A percentile compares a stretch with the other conserved stretches of the same genome.
Evolutionary conservation across 2,888 invertebrate species (phyloP).

Genomic region (Oithona nana): DNA sequence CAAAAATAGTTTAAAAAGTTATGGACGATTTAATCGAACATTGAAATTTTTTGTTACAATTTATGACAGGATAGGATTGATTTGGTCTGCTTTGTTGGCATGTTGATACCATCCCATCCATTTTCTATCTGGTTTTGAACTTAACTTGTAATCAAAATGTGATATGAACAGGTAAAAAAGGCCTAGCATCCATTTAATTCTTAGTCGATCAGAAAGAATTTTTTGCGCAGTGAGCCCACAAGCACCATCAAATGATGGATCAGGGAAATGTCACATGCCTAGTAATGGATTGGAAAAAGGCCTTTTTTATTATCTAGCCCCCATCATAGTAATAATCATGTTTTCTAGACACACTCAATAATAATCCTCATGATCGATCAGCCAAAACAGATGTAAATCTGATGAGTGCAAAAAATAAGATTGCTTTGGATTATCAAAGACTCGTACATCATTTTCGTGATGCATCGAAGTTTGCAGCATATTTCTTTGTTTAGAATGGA

Average conservation of each 20-base stretch:
- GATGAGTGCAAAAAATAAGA: conserved; percentile 4
- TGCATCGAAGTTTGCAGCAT: too few species aligned
- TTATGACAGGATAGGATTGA: too few species aligned
- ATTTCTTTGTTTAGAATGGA: too few species aligned
- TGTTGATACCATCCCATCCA: too few species aligned
- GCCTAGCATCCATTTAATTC: neutral
- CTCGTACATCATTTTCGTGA: neutral
- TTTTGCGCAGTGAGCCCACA: neutral
- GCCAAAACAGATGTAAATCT: conserved; percentile 1
- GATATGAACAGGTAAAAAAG: neutral
- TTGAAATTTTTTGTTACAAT: too few species aligned
- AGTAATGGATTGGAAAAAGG: neutral
- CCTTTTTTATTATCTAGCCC: neutral
- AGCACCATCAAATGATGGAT: neutral
- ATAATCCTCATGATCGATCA: neutral
- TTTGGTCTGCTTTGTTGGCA: too few species aligned
- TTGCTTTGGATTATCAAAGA: neutral
- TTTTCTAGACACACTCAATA: neutral
- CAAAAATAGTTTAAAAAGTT: too few species aligned
- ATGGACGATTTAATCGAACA: too few species aligned
- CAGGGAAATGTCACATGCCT: neutral
- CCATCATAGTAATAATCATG: neutral
- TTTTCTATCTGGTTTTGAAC: too few species aligned
- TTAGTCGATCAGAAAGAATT: neutral
- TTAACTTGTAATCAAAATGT: neutral